Evolutionary conservation across 2,113 vertebrate genomes (phyloP), one percentile per base, ranked within the genome.

Genomic region (Haliaeetus leucogaster): DNA sequence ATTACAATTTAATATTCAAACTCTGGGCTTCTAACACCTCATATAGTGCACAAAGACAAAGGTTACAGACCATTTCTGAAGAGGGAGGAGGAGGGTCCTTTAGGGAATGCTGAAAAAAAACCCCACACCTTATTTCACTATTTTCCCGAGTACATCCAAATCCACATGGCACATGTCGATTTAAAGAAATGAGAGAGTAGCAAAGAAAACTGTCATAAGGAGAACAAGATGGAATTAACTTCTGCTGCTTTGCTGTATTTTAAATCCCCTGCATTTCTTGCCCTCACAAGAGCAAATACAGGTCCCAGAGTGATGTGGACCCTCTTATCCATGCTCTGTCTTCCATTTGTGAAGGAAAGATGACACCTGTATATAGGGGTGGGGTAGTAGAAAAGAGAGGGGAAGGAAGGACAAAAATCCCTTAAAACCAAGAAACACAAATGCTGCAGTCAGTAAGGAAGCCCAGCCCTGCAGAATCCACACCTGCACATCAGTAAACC

Each of bases 361-460:
- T 0, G 1, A 56, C 0, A 4, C 10, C 43, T 34, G 25, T 6
- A 40, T 6, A 11, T 16, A 56, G 17, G 20, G 12, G 15, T 13
- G 3, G 19, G 13, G 19, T 6, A 43, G 14, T 0, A 30, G 47
- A 55, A 61, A 42, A 13, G 13, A 11, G 11, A 72, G 11, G 26
- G 25, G 12, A 65, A 53, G 45, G 38, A 59, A 40, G 21, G 40
- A 72, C 38, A 61, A 36, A 71, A 82, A 40, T 6, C 38, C 45
- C 40, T 65, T 77, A 47, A 61, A 87, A 34, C 18, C 40, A 48
- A 78, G 63, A 29, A 53, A 36, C 10, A 76, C 12, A 40, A 77
- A 38, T 2, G 19, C 43, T 38, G 58, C 71, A 72, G 52, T 13
- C 45, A 78, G 65, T 5, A 61, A 47, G 77, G 50, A 90, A 55